These are phyloP conservation scores for Yponomeuta cagnagella DNA, from an alignment of 2,888 invertebrate species.

Conservation along the genomic window DNA sequence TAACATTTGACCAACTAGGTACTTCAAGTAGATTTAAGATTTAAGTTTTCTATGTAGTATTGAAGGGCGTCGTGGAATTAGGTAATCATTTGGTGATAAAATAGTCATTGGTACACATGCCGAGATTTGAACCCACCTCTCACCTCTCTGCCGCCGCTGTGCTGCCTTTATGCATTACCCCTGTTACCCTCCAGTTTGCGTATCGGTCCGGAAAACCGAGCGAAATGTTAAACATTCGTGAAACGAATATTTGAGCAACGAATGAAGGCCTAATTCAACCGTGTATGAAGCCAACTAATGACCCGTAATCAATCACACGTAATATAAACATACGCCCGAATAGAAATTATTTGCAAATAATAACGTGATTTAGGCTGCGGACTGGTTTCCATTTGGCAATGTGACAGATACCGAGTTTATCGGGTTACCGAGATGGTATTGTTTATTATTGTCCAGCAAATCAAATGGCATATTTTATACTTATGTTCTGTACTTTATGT, in stretches of 20 bases:
- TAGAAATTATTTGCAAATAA: constrained; percentile 7
- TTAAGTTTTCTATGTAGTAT: too few relatives aligned
- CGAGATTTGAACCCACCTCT: too few relatives aligned
- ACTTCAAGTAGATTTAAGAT: too few relatives aligned
- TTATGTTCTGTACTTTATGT: too few relatives aligned
- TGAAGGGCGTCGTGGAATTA: too few relatives aligned
- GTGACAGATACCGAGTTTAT: not conserved
- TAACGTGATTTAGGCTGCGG: not conserved
- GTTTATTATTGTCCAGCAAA: too few relatives aligned
- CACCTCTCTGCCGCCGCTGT: too few relatives aligned
- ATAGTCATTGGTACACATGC: too few relatives aligned
- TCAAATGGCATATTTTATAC: too few relatives aligned
- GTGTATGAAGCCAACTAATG: constrained; percentile 12
- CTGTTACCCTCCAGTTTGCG: not conserved
- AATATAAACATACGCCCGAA: constrained; percentile 6
- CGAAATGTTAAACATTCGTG: constrained; percentile 1
- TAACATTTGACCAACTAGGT: too few relatives aligned
- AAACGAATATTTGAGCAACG: constrained; percentile 3
- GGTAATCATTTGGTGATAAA: too few relatives aligned
- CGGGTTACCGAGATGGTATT: not conserved
- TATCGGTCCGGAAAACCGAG: not conserved
- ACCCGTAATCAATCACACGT: constrained; percentile 12
- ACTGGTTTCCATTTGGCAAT: not conserved
- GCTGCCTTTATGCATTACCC: too few relatives aligned
- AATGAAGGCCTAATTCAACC: not conserved